Evolutionary conservation across 2,113 vertebrate species (phyloP).

Genomic region (Mustelus asterias): DNA sequence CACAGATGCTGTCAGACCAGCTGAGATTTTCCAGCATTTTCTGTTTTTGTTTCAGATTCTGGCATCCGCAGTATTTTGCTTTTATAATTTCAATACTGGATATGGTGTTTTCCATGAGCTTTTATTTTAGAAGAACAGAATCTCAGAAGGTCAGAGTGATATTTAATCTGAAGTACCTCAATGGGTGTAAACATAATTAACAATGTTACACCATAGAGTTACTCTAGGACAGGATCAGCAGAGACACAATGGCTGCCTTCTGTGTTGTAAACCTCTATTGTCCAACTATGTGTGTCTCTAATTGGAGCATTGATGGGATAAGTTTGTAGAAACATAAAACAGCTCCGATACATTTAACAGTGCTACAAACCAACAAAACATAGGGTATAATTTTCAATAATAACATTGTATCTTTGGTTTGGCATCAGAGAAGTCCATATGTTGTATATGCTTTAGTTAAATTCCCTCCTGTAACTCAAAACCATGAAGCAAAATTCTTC

Average conservation of each 20-base stretch:
- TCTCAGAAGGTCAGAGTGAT: not conserved
- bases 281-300: not conserved
- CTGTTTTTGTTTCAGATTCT: too few species aligned
- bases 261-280: not conserved
- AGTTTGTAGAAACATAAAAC: not conserved
- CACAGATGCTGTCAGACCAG: too few species aligned
- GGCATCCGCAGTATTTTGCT: too few species aligned
- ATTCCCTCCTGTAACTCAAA: not conserved
- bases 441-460: not conserved
- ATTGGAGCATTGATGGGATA: not conserved
- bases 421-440: not conserved
- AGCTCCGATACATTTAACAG: not conserved
- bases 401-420: not conserved
- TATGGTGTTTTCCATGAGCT: not conserved
- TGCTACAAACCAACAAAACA: not conserved
- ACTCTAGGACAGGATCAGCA: not conserved
- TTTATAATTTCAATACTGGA: not conserved
- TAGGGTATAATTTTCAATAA: not conserved
- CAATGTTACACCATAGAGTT: not conserved
- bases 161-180: not conserved
- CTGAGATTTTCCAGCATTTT: too few species aligned
- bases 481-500: not conserved
- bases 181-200: not conserved
- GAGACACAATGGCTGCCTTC: not conserved
- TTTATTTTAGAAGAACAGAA: not conserved